Base-by-base conservation (phyloP, 2,888 invertebrate species). In the Arenicola marina region DNA sequence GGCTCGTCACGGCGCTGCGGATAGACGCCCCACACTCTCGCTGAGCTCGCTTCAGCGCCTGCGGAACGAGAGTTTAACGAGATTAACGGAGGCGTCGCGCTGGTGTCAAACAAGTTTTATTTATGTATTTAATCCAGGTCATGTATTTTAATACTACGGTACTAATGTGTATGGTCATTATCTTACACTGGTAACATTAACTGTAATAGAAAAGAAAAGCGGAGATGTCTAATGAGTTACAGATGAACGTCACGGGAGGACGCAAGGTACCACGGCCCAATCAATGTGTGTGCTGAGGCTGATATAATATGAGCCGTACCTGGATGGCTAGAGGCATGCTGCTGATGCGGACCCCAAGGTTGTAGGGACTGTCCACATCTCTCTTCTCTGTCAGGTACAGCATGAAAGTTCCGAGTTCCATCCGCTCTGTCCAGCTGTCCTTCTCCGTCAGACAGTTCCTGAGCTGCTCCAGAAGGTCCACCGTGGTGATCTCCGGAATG, bases 41-140 rank as follows among this genome's bases (percentile, higher is more conserved):
- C 57, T 78, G 76, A 0, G 80, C 76, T 60, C 78, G 78, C 66
- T 81, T 81, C 62, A 80, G 63, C n/a, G 77, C 73, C 81, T 81
- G 62, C 28, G 38, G 48, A 48, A 48, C 48, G 18, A n/a, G 48
- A n/a, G 24, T 24, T n/a, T n/a, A n/a, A n/a, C n/a, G n/a, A n/a
- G n/a, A n/a, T n/a, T n/a, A n/a, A n/a, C n/a, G n/a, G n/a, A n/a
- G n/a, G n/a, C n/a, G n/a, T n/a, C n/a, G n/a, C n/a, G n/a, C n/a
- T n/a, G n/a, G n/a, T n/a, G n/a, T n/a, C n/a, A n/a, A n/a, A n/a
- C n/a, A n/a, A n/a, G n/a, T n/a, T n/a, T n/a, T n/a, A n/a, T n/a
- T n/a, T n/a, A n/a, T n/a, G n/a, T n/a, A n/a, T n/a, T n/a, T n/a
- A n/a, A n/a, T n/a, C n/a, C n/a, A n/a, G n/a, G n/a, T n/a, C n/a